Conservation (phyloP, 2,113 vertebrate genomes). For the Turnix velox region DNA sequence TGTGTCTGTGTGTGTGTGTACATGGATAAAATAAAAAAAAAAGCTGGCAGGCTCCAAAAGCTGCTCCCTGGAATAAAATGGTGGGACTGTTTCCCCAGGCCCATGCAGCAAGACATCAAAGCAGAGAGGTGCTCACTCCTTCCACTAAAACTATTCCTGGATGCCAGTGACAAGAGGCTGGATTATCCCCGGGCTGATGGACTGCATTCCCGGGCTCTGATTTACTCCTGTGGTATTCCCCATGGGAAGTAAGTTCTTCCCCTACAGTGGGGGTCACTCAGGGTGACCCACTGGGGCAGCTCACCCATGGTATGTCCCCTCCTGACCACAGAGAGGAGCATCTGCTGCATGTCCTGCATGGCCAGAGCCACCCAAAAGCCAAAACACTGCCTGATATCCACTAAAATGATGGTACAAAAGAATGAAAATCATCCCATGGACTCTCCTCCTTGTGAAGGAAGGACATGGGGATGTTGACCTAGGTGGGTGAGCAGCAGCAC, state of each 20-base stretch:
- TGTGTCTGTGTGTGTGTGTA: background rate
- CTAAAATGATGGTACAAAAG: background rate
- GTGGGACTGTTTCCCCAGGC: background rate
- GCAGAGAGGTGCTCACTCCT: background rate
- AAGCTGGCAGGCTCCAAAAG: background rate
- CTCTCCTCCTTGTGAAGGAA: background rate
- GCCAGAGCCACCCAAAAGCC: background rate
- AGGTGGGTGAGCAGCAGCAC: background rate
- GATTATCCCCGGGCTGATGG: background rate
- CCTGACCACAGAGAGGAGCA: fast-evolving
- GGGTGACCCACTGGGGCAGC: background rate
- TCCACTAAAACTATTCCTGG: background rate
- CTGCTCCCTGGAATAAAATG: background rate
- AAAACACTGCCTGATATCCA: fast-evolving
- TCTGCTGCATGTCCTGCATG: background rate
- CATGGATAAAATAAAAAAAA: constrained; percentile 6
- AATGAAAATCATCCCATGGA: background rate
- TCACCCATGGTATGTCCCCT: background rate
- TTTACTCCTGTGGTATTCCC: background rate
- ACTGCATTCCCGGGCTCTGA: background rate
- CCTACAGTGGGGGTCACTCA: fast-evolving
- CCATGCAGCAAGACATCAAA: background rate
- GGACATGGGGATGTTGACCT: fast-evolving
- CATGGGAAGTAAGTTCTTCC: background rate
- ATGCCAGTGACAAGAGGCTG: background rate